Evolutionary conservation across 2,888 invertebrate species (phyloP).

Genomic region (Microctonus hyperodae): DNA sequence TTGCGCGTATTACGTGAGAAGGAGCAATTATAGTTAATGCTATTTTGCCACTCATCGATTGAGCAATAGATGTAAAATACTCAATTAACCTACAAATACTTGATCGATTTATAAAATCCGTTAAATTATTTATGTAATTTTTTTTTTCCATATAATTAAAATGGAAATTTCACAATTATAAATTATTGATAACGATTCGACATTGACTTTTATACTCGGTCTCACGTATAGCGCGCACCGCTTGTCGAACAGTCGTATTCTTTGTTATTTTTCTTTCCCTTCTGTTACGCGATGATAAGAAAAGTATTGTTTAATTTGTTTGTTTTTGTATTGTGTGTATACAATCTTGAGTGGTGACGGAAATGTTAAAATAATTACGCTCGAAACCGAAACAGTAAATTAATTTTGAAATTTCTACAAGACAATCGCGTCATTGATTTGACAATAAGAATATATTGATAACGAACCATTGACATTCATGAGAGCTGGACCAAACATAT

Average conservation of each 20-base stretch:
- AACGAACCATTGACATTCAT: constrained; percentile 65
- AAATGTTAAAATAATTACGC: not conserved
- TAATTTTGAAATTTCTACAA: not conserved
- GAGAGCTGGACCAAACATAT: constrained; percentile 65
- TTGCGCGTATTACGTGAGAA: constrained; percentile 21
- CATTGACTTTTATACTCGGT: not conserved
- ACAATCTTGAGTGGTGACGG: not conserved
- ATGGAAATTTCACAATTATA: not conserved
- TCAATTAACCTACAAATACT: not conserved
- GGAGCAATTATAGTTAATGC: constrained; percentile 3
- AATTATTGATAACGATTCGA: not conserved
- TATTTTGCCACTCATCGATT: constrained; percentile 6
- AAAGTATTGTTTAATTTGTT: too few relatives aligned
- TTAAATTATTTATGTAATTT: not conserved
- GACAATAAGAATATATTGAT: constrained; percentile 27
- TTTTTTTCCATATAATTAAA: too few relatives aligned
- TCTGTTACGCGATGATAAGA: too few relatives aligned
- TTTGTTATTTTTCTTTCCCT: not conserved
- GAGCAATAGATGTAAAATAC: not conserved
- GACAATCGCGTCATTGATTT: constrained; percentile 18
- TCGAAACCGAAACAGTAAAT: not conserved
- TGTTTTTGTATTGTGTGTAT: not conserved
- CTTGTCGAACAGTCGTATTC: not conserved
- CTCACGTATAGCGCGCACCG: constrained; percentile 3
- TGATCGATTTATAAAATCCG: not conserved